Evolutionary conservation across 2,797 vertebrate species (phyloP), one percentile per base, ranked within the genome.

Genomic region (Esox masquinongy): DNA sequence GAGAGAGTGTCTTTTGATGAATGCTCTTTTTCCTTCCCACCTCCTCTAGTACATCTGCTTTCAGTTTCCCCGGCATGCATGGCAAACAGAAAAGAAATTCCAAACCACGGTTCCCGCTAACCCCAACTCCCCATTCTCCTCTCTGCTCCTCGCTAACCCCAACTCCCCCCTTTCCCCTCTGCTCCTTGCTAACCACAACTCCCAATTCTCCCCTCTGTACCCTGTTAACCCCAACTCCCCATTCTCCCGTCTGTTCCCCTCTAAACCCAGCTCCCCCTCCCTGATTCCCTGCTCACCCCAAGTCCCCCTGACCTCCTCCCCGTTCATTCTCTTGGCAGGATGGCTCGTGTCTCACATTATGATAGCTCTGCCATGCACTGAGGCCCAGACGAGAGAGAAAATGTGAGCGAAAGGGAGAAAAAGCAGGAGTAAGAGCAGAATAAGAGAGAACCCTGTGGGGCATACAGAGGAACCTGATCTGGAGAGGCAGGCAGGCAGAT

Each of bases 51-150:
- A 82, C 93, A 94, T 94, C 93, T 94, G 93, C 91, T 94, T 95
- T 92, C 91, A 93, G 92, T 95, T 94, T 93, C 86, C 91, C 87
- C 86, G 68, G 85, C 87, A 89, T 91, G 90, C 91, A 92, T 93
- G 93, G 94, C 93, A 94, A 94, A 94, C 91, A 92, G 92, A 77
- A 59, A 90, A 92, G 88, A 93, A 91, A 94, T 94, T 94, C 93
- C 91, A 90, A 90, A 91, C 92, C 92, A 89, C 87, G 90, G 80
- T 90, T 77, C 73, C 82, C 78, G 70, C 9, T 47, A 47, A 79
- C 78, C 1, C 80, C 73, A 67, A 49, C 74, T 50, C 76, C 16
- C 72, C 63, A 36, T 71, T 15, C 34, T 22, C 36, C 9, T 39
- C 29, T 50, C 72, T 47, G 43, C 12, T 47, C 43, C 12, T 14